A percentile compares a stretch with the other conserved stretches of the same genome.
Evolutionary conservation across 2,797 vertebrate species (phyloP).

Genomic region (Remorina albescens): DNA sequence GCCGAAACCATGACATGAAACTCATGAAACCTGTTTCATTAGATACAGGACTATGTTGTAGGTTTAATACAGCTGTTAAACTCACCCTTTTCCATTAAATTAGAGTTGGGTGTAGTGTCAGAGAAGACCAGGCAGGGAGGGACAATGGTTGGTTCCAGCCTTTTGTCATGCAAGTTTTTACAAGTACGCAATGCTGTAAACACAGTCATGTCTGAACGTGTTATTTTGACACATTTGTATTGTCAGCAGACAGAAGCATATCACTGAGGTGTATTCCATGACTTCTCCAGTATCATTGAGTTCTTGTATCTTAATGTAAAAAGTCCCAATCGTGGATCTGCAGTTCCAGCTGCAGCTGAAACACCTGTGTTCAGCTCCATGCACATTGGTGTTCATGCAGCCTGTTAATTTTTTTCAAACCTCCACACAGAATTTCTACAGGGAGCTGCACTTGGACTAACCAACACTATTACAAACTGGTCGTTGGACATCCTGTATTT

Average conservation of each 20-base stretch:
- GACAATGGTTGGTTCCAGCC: neutral
- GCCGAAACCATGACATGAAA: neutral
- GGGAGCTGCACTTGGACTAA: neutral
- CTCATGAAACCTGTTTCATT: neutral
- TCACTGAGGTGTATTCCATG: neutral
- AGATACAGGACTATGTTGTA: neutral
- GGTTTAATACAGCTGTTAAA: neutral
- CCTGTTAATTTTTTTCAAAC: slow-evolving; percentile 1
- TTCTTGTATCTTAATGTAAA: neutral
- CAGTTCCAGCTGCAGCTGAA: neutral
- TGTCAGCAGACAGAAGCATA: neutral
- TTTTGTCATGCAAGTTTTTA: slow-evolving; percentile 14
- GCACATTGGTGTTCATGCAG: neutral
- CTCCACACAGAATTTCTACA: neutral
- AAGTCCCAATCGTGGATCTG: neutral
- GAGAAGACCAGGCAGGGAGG: neutral
- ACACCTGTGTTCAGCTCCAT: neutral
- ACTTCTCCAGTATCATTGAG: too few relatives aligned
- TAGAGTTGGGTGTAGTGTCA: neutral
- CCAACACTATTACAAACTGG: neutral
- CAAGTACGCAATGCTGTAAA: neutral
- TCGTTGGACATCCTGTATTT: neutral
- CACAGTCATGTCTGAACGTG: slow-evolving; percentile 13
- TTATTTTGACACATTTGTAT: neutral
- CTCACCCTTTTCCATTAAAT: neutral